A percentile compares a stretch with the other conserved stretches of the same genome.
Conservation (phyloP, 2,113 vertebrate species). For the Tichodroma muraria region DNA sequence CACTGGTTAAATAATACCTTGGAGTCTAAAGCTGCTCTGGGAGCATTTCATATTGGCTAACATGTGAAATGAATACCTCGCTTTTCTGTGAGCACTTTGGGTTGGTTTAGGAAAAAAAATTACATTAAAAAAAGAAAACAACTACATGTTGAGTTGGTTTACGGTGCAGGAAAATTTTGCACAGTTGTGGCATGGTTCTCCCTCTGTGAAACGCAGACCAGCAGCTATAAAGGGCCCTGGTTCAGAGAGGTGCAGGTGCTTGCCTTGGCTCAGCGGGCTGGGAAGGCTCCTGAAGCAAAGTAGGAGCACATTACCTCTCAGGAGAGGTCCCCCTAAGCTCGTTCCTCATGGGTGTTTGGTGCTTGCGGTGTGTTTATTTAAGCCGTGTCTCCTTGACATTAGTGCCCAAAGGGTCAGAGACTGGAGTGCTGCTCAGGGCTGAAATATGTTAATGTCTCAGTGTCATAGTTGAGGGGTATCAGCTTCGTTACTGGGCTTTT, state of each 20-base stretch:
- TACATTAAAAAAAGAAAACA: background rate
- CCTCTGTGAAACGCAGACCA: background rate
- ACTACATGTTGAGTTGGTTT: conserved; percentile 15
- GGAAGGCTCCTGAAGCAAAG: background rate
- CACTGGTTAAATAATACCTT: conserved; percentile 71
- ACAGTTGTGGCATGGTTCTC: background rate
- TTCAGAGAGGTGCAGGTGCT: background rate
- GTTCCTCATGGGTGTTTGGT: background rate
- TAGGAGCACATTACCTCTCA: background rate
- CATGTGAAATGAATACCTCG: conserved; percentile 64
- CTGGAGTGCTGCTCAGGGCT: conserved; percentile 7
- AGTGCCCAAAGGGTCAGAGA: background rate
- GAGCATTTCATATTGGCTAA: conserved; percentile 59
- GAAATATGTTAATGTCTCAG: background rate
- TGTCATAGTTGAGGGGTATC: background rate
- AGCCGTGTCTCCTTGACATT: background rate
- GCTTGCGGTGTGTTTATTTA: conserved; percentile 28
- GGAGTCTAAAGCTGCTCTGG: conserved; percentile 61
- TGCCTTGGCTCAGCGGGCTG: background rate
- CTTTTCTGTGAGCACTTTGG: conserved; percentile 52
- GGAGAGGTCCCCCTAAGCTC: background rate
- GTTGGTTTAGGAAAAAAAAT: background rate
- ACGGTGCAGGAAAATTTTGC: background rate
- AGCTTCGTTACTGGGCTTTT: background rate
- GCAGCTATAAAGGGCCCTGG: background rate